phyloP scores from a whole-genome alignment of 2,888 invertebrate genomes.

The Anaspis maculata region DNA sequence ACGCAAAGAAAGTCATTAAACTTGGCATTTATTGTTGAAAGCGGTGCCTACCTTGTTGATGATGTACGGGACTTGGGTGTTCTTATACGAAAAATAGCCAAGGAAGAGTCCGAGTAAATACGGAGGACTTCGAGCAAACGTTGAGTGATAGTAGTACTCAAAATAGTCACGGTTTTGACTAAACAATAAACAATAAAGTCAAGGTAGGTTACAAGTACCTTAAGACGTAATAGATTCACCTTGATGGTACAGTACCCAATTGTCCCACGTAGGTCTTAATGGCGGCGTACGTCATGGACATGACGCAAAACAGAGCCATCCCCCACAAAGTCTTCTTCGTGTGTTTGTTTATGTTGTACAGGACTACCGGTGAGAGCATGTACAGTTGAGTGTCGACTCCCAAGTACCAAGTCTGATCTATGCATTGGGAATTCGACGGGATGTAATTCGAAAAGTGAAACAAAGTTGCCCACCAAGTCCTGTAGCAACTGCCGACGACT shows the following conservation, averaged over 20 bases:
- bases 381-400: constrained; percentile 12
- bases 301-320: neutral
- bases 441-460: constrained; percentile 2
- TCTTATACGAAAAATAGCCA: constrained; percentile 9
- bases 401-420: constrained; percentile 14
- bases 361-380: constrained; percentile 8
- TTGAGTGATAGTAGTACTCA: constrained; percentile 4
- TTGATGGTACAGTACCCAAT: too few relatives aligned
- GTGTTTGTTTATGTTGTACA: constrained; percentile 9
- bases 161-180: neutral
- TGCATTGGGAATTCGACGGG: constrained; percentile 6
- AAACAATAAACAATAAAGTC: neutral
- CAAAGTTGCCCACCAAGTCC: constrained; percentile 2
- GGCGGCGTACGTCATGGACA: too few relatives aligned
- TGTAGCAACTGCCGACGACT: neutral
- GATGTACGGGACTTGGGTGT: too few relatives aligned
- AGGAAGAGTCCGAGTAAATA: constrained; percentile 9
- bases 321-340: constrained; percentile 2
- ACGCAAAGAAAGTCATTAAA: neutral
- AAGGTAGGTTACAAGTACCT: constrained; percentile 1
- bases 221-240: too few relatives aligned
- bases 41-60: too few relatives aligned
- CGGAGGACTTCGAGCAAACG: constrained; percentile 7
- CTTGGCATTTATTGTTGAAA: neutral
- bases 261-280: constrained; percentile 1